These are phyloP conservation scores for Anticlea derivata DNA, from an alignment of 2,888 invertebrate genomes.

Conservation along the genomic window DNA sequence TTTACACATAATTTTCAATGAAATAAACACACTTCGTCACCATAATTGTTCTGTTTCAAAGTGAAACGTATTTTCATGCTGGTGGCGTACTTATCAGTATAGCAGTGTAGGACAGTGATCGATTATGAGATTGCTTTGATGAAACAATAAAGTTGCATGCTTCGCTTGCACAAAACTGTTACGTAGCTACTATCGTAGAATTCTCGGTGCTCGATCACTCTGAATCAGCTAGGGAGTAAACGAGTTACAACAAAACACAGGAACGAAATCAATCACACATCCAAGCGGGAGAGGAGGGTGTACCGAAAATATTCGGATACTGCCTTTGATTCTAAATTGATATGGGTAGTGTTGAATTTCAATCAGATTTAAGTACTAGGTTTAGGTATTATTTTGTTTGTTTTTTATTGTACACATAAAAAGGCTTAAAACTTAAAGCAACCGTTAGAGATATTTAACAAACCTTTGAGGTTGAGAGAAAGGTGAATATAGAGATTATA, in stretches of 20 bases:
- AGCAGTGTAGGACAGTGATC: slow-evolving; percentile 15
- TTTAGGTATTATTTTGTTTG: too few relatives aligned
- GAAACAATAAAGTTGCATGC: slow-evolving; percentile 24
- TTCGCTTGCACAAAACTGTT: slow-evolving; percentile 23
- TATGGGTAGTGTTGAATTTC: slow-evolving; percentile 3
- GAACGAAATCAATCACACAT: slow-evolving; percentile 50
- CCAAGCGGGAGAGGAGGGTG: slow-evolving; percentile 27
- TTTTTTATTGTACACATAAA: too few relatives aligned
- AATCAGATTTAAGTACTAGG: not conserved
- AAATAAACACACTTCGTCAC: too few relatives aligned
- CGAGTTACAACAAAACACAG: slow-evolving; percentile 37
- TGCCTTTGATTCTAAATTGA: slow-evolving; percentile 9
- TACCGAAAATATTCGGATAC: slow-evolving; percentile 26
- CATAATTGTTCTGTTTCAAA: too few relatives aligned
- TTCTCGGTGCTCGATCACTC: slow-evolving; percentile 27
- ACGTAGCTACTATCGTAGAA: slow-evolving; percentile 10
- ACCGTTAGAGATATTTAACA: too few relatives aligned
- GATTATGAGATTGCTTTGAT: slow-evolving; percentile 19
- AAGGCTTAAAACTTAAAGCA: too few relatives aligned
- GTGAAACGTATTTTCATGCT: not conserved
- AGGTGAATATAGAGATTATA: too few relatives aligned
- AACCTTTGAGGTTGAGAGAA: too few relatives aligned
- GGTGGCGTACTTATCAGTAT: not conserved
- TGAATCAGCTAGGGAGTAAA: slow-evolving; percentile 22
- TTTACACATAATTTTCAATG: too few relatives aligned